phyloP scores from a whole-genome alignment of 2,113 vertebrate genomes.

The Oplegnathus fasciatus region DNA sequence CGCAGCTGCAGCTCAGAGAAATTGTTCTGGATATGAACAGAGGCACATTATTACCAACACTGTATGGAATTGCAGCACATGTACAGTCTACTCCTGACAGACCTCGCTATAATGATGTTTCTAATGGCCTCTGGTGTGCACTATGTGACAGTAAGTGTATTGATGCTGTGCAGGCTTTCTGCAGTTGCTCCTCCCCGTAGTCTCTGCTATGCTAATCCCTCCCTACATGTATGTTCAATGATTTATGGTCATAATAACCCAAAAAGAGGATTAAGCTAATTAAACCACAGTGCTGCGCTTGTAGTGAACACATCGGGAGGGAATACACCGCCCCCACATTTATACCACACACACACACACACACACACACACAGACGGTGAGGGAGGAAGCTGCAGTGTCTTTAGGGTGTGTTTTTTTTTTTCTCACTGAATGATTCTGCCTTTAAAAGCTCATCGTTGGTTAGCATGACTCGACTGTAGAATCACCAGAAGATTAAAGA shows the following conservation, averaged over 20 bases:
- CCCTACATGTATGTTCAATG: slow-evolving; percentile 78
- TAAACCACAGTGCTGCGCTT: slow-evolving; percentile 76
- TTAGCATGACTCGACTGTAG: slow-evolving; percentile 72
- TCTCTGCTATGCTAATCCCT: slow-evolving; percentile 74
- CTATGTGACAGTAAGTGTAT: slow-evolving; percentile 66
- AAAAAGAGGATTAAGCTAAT: slow-evolving; percentile 85
- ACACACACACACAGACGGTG: not conserved
- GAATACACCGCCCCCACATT: slow-evolving; percentile 67
- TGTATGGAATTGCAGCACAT: slow-evolving; percentile 29
- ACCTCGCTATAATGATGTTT: slow-evolving; percentile 54
- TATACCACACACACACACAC: slow-evolving; percentile 45
- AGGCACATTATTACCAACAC: slow-evolving; percentile 14
- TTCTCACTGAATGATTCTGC: slow-evolving; percentile 30
- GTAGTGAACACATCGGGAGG: slow-evolving; percentile 78
- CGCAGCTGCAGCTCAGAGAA: slow-evolving; percentile 3
- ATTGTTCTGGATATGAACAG: slow-evolving; percentile 20
- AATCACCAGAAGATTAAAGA: slow-evolving; percentile 77
- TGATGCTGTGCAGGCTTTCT: slow-evolving; percentile 68
- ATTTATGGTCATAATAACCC: slow-evolving; percentile 84
- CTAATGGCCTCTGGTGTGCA: slow-evolving; percentile 70
- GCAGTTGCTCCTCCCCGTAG: slow-evolving; percentile 62
- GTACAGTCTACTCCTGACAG: slow-evolving; percentile 35
- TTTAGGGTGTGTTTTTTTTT: slow-evolving; percentile 62
- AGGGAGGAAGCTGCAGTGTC: slow-evolving; percentile 50
- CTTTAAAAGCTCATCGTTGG: slow-evolving; percentile 62